Evolutionary conservation across 1,140 invertebrate species (phyloP), one percentile per base, ranked within the genome.

Genomic region (Trichogramma pretiosum): DNA sequence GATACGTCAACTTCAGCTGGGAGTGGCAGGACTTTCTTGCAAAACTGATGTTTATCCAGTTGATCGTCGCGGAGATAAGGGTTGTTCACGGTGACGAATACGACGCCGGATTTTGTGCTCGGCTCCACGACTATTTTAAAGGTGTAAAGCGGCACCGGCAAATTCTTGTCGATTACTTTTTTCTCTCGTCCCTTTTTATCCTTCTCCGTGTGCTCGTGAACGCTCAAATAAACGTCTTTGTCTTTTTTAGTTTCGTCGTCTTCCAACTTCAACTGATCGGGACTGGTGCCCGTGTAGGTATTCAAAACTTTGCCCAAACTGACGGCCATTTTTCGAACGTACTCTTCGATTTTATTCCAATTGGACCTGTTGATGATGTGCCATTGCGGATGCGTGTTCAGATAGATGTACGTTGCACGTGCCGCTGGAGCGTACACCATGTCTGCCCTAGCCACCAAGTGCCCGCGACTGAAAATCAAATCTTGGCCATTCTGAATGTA

Each of bases 61-160:
- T 64, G 18, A 16, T 51, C 45, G 0, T 23, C 1, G 24, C n/a
- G n/a, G n/a, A n/a, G n/a, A 51, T 73, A 69, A 4, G 75, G 75
- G 58, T 77, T 76, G 40, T 77, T 77, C 5, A 77, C 61, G n/a
- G 71, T 70, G 10, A 77, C 53, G 37, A 73, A 68, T 8, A 65
- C 74, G 5, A 73, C 67, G 0, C 67, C 75, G 32, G 52, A 56
- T 32, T 59, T 61, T 3, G 59, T 60, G 3, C 36, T 40, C 4
- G 65, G 63, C 45, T 75, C 70, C 46, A 71, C 70, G 4, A 76
- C 62, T n/a, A 77, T 65, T 58, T 76, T 74, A 53, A 74, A 77
- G 59, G 63, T 77, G 53, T 72, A 70, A 28, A 56, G 39, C 0
- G 75, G 75, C 0, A 77, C 67, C 3, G 72, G 68, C 33, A 77